A percentile compares a stretch with the other conserved stretches of the same genome.
phyloP scores from a whole-genome alignment of 2,113 vertebrate species.

The Nymphicus hollandicus region DNA sequence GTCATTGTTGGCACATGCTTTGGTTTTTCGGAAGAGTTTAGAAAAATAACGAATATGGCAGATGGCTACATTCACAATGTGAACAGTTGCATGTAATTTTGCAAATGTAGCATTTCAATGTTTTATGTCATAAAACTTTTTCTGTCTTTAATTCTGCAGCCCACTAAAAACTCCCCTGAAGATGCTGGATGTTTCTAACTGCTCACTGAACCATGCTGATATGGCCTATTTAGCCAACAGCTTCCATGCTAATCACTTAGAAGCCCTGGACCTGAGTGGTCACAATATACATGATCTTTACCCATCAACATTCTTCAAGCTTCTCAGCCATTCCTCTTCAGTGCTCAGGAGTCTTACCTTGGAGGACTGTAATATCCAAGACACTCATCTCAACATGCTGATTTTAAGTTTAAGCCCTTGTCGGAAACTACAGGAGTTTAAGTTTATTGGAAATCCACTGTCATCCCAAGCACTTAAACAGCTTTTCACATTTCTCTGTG shows the following conservation, averaged over 20 bases:
- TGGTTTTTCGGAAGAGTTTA: background rate
- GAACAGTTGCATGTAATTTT: background rate
- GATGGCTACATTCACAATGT: background rate
- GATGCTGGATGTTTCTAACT: constrained; percentile 87
- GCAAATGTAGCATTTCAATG: background rate
- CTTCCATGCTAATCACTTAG: constrained; percentile 81
- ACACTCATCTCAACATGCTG: constrained; percentile 78
- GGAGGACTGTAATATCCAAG: constrained; percentile 88
- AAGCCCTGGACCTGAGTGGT: constrained; percentile 88
- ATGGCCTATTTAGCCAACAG: constrained; percentile 91
- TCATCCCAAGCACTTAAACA: constrained; percentile 73
- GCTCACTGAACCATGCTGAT: constrained; percentile 81
- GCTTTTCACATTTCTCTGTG: constrained; percentile 78
- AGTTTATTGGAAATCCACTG: constrained; percentile 89
- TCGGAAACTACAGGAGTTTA: constrained; percentile 80
- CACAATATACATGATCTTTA: constrained; percentile 80
- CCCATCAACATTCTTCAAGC: constrained; percentile 81
- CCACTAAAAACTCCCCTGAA: constrained; percentile 85
- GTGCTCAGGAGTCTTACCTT: constrained; percentile 79
- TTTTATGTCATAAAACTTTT: background rate
- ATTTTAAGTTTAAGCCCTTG: constrained; percentile 77
- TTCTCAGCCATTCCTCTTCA: constrained; percentile 81
- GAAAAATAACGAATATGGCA: background rate
- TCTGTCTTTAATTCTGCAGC: constrained; percentile 68
- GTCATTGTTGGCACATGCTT: background rate